Conservation (phyloP, 2,797 vertebrate genomes). For the Manis pentadactyla region DNA sequence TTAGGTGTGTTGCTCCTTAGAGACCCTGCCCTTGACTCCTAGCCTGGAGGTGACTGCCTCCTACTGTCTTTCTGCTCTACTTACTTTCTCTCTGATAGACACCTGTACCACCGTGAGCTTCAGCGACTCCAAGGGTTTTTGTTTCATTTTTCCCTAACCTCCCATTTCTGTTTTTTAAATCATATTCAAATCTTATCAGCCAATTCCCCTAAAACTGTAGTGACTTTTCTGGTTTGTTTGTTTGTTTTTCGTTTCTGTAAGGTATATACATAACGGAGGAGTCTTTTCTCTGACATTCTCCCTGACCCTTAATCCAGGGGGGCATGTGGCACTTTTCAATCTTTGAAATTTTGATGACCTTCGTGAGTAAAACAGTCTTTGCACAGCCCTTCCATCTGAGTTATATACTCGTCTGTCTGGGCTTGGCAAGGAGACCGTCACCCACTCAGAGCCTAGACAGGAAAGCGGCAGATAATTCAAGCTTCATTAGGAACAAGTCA, state of each 20-base stretch:
- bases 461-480: slow-evolving; percentile 68
- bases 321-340: neutral
- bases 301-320: neutral
- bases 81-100: slow-evolving; percentile 29
- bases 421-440: slow-evolving; percentile 53
- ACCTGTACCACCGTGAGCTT: neutral
- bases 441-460: slow-evolving; percentile 47
- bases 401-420: slow-evolving; percentile 38
- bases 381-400: slow-evolving; percentile 22
- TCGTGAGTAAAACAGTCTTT: slow-evolving; percentile 13
- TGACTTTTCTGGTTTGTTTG: neutral
- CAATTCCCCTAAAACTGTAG: neutral
- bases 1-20: neutral
- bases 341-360: neutral
- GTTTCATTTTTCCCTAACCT: neutral
- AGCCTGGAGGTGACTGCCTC: neutral
- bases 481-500: slow-evolving; percentile 71
- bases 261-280: neutral
- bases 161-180: slow-evolving; percentile 36
- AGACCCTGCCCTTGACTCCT: neutral
- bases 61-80: neutral
- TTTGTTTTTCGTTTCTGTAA: slow-evolving; percentile 49
- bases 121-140: neutral
- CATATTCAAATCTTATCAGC: neutral
- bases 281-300: neutral